A percentile compares a stretch with the other conserved stretches of the same genome.
Conservation (phyloP, 2,888 invertebrate species). For the Phyto melanocephala region DNA sequence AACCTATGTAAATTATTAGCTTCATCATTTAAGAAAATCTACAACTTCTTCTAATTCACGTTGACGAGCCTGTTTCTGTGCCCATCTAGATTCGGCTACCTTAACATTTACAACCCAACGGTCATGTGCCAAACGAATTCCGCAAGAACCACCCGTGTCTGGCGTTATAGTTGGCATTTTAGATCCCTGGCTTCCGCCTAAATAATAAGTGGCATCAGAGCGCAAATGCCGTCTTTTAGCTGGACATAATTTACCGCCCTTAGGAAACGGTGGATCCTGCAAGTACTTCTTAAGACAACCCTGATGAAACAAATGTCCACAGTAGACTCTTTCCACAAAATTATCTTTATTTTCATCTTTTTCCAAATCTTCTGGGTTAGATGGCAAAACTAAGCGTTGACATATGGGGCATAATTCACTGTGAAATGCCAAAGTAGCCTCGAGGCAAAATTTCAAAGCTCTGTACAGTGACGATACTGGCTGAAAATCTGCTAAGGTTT, state of each 20-base stretch:
- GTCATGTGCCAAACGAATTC: constrained; percentile 84
- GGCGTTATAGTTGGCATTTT: constrained; percentile 54
- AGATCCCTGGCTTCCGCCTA: constrained; percentile 65
- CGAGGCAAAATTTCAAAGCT: constrained; percentile 82
- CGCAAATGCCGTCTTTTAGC: constrained; percentile 76
- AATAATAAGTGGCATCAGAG: constrained; percentile 75
- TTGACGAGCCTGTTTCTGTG: constrained; percentile 86
- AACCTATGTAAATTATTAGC: too few species aligned
- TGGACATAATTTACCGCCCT: constrained; percentile 85
- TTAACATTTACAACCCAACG: constrained; percentile 86
- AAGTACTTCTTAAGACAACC: constrained; percentile 84
- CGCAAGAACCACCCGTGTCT: constrained; percentile 79
- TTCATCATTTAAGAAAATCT: constrained; percentile 85
- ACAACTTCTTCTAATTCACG: constrained; percentile 87
- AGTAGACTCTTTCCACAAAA: constrained; percentile 85
- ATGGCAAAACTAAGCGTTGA: constrained; percentile 82
- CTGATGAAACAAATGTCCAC: constrained; percentile 86
- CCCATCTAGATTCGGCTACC: constrained; percentile 87
- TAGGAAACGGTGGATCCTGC: constrained; percentile 86
- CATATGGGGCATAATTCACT: constrained; percentile 84
- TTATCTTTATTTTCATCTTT: constrained; percentile 81
- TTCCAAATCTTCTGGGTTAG: constrained; percentile 80
- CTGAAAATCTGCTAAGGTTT: constrained; percentile 81
- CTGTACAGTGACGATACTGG: constrained; percentile 83
- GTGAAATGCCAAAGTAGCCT: constrained; percentile 82